Conservation (phyloP, 1,140 invertebrate genomes). For the Lycorma delicatula region DNA sequence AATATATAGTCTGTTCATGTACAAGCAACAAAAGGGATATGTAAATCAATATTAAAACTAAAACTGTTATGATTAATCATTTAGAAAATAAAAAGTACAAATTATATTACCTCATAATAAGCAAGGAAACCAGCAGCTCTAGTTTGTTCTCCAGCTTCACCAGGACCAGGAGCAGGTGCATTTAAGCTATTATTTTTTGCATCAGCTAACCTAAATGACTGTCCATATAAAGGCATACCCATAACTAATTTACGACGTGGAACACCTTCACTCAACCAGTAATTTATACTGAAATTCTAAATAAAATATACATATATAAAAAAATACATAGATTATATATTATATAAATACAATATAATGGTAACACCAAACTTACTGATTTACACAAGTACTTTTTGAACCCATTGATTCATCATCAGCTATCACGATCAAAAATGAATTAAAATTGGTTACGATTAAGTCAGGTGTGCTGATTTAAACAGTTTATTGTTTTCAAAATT, state of each 20-base stretch:
- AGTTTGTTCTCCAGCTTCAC: constrained; percentile 71
- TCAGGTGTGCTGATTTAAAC: too few relatives aligned
- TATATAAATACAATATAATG: too few relatives aligned
- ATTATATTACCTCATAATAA: constrained; percentile 81
- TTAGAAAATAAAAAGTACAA: constrained; percentile 2
- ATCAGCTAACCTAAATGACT: constrained; percentile 62
- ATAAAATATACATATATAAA: constrained; percentile 40
- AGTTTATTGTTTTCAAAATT: too few relatives aligned
- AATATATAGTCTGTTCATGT: too few relatives aligned
- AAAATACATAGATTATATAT: too few relatives aligned
- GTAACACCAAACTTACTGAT: too few relatives aligned
- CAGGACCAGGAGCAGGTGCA: constrained; percentile 60
- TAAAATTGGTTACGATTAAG: too few relatives aligned
- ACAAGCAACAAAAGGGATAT: too few relatives aligned
- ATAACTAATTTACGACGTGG: constrained; percentile 70
- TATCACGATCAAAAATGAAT: too few relatives aligned
- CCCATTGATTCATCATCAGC: too few relatives aligned
- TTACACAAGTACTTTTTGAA: too few relatives aligned
- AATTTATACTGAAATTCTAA: constrained; percentile 76
- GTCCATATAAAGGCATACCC: constrained; percentile 86
- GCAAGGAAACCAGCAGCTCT: constrained; percentile 74
- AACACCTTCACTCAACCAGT: constrained; percentile 78
- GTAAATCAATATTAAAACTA: neutral
- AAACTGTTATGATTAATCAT: constrained; percentile 13
- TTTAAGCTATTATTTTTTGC: constrained; percentile 56